phyloP scores from a whole-genome alignment of 1,140 invertebrate genomes.

The Plectus sambesii region DNA sequence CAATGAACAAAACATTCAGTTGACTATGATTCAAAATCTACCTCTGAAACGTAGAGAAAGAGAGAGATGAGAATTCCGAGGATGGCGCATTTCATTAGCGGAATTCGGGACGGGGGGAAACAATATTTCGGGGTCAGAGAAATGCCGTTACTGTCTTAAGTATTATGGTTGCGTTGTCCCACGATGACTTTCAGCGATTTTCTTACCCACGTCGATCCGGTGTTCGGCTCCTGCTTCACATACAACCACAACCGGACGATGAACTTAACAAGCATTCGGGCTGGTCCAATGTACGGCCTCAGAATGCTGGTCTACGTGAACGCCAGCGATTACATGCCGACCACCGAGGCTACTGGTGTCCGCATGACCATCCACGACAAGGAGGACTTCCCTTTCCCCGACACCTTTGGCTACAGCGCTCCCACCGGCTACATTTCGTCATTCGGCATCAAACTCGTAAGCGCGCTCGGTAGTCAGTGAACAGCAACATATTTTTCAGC shows the following conservation, averaged over 20 bases:
- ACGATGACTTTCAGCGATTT: slow-evolving; percentile 35
- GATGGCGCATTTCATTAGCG: no score
- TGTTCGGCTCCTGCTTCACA: slow-evolving; percentile 32
- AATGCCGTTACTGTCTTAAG: no score
- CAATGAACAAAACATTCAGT: no score
- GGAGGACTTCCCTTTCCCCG: slow-evolving; percentile 35
- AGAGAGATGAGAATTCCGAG: no score
- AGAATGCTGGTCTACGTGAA: slow-evolving; percentile 35
- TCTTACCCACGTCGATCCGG: slow-evolving; percentile 23
- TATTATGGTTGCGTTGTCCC: no score
- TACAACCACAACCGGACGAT: slow-evolving; percentile 32
- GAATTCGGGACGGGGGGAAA: no score
- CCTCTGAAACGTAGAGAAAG: no score
- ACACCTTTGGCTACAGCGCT: slow-evolving; percentile 34
- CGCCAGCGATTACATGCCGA: slow-evolving; percentile 34
- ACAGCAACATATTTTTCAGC: slow-evolving; percentile 30
- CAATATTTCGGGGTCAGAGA: no score
- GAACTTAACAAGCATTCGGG: slow-evolving; percentile 29
- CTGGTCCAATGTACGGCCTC: slow-evolving; percentile 35
- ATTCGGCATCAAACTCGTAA: slow-evolving; percentile 24
- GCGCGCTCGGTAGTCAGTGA: no score
- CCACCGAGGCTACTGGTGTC: slow-evolving; percentile 33
- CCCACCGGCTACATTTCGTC: slow-evolving; percentile 36
- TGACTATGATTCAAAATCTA: no score
- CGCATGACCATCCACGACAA: slow-evolving; percentile 35